Evolutionary conservation across 2,797 vertebrate genomes (phyloP).

Genomic region (Lacerta viridis): DNA sequence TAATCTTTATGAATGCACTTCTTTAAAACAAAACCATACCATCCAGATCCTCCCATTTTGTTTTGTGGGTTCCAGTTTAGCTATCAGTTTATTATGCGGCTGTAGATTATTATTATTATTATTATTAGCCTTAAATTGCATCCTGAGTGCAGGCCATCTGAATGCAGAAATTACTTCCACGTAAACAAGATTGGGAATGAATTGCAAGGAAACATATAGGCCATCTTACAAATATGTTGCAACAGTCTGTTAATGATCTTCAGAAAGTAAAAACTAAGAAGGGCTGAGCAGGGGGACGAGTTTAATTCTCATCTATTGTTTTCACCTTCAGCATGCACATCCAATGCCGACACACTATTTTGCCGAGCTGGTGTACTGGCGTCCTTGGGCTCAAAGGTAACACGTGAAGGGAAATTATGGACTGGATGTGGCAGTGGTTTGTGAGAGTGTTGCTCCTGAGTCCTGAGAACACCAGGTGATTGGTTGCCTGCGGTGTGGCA

Average conservation of each 20-base stretch:
- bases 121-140: background rate
- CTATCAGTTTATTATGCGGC: background rate
- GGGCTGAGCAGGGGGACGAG: background rate
- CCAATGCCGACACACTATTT: constrained; percentile 61
- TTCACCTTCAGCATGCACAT: constrained; percentile 76
- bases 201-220: background rate
- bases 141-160: background rate
- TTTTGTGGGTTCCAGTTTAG: background rate
- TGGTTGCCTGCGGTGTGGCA: constrained; percentile 50
- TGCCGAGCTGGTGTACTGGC: constrained; percentile 62
- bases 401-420: constrained; percentile 34
- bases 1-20: background rate
- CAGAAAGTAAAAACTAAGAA: background rate
- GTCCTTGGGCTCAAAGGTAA: constrained; percentile 64
- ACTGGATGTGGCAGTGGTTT: constrained; percentile 38
- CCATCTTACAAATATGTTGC: background rate
- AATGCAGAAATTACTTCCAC: too few species aligned
- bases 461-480: constrained; percentile 47
- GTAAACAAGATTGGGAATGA: background rate
- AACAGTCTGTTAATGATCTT: background rate
- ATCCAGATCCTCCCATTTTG: background rate
- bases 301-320: background rate
- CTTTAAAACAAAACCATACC: background rate
- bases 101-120: too few species aligned
- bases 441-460: constrained; percentile 60